A percentile compares a stretch with the other conserved stretches of the same genome.
These are phyloP conservation scores for Macrosteles quadrilineatus DNA, from an alignment of 1,140 invertebrate species.

Conservation along the genomic window DNA sequence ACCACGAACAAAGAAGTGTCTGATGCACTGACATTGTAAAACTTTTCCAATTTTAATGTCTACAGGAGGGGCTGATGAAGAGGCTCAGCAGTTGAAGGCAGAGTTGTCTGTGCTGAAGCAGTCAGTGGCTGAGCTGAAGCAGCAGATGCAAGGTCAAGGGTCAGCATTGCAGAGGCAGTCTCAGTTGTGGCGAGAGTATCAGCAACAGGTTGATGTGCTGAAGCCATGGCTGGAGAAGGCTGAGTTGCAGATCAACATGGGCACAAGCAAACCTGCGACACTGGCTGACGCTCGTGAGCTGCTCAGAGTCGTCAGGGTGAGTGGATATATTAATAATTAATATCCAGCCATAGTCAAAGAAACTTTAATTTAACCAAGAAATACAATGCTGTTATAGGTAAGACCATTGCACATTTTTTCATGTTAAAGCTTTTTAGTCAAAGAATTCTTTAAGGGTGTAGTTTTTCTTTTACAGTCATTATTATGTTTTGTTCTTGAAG, in stretches of 20 bases:
- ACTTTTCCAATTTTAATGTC: no score
- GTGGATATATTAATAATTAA: no score
- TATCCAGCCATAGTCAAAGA: no score
- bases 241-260: slow-evolving; percentile 72
- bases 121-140: slow-evolving; percentile 65
- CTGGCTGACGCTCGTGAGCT: slow-evolving; percentile 80
- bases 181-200: slow-evolving; percentile 82
- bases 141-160: slow-evolving; percentile 69
- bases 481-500: no score
- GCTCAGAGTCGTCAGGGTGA: slow-evolving; percentile 56
- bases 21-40: no score
- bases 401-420: no score
- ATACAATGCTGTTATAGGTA: no score
- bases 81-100: slow-evolving; percentile 63
- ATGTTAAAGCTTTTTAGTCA: no score
- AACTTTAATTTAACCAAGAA: no score
- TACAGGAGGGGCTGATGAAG: slow-evolving; percentile 54
- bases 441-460: no score
- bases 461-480: no score
- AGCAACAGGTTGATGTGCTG: slow-evolving; percentile 72
- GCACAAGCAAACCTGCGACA: slow-evolving; percentile 66
- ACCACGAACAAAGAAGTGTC: no score
- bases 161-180: slow-evolving; percentile 69
- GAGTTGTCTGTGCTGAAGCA: slow-evolving; percentile 29
- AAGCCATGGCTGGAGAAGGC: slow-evolving; percentile 87